Conservation (phyloP, 2,113 vertebrate genomes). For the Parus major region DNA sequence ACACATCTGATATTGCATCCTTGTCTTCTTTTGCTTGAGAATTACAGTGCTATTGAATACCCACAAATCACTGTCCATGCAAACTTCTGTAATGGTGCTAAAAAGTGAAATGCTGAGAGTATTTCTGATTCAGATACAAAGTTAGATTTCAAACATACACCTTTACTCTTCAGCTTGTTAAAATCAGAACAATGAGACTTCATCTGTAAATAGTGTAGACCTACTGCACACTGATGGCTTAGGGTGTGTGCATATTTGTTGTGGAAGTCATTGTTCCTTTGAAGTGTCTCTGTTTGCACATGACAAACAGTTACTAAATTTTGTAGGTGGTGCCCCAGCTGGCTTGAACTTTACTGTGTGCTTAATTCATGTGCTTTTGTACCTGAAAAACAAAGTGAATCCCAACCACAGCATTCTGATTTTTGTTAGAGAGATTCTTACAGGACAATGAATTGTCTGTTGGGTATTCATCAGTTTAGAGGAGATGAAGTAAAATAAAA, state of each 20-base stretch:
- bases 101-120: not conserved
- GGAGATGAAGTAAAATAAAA: not conserved
- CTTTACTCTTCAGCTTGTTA: not conserved
- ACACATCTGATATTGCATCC: not conserved
- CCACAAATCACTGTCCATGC: not conserved
- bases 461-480: not conserved
- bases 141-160: not conserved
- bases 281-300: not conserved
- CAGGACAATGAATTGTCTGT: not conserved
- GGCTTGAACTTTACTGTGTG: not conserved
- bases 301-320: not conserved
- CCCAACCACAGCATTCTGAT: not conserved
- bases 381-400: not conserved
- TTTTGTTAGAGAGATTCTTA: not conserved
- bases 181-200: not conserved
- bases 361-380: not conserved
- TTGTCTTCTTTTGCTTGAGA: not conserved
- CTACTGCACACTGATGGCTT: not conserved
- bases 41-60: not conserved
- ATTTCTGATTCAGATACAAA: not conserved
- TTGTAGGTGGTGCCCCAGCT: not conserved
- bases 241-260: not conserved
- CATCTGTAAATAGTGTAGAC: not conserved
- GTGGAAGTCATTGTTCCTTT: not conserved
- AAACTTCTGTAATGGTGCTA: not conserved